A percentile compares a stretch with the other conserved stretches of the same genome.
phyloP scores from a whole-genome alignment of 1,140 invertebrate genomes.

The Bombus pyrosoma region DNA sequence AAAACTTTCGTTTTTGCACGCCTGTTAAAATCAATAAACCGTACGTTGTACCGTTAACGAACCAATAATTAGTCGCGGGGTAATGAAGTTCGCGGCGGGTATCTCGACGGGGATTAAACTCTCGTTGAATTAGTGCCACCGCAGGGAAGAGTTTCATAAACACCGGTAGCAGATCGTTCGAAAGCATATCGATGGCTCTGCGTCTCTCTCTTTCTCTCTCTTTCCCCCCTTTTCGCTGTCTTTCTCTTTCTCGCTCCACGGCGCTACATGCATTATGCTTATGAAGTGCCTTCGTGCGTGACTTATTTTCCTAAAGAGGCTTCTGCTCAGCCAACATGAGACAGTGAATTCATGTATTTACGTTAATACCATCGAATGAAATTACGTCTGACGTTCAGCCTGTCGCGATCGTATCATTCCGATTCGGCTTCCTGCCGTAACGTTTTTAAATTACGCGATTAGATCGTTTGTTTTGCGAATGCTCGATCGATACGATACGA shows the following conservation, averaged over 20 bases:
- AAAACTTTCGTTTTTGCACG: not conserved
- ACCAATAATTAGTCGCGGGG: constrained; percentile 68
- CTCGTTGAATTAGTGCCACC: constrained; percentile 33
- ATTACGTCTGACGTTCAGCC: constrained; percentile 9
- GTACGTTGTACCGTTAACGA: constrained; percentile 63
- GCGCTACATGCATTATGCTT: constrained; percentile 47
- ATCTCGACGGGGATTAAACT: constrained; percentile 38
- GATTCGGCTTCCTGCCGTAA: not conserved
- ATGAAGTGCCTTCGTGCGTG: constrained; percentile 46
- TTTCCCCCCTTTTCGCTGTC: too few relatives aligned
- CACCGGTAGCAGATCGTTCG: constrained; percentile 47
- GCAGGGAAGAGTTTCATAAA: constrained; percentile 34
- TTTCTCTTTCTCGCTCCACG: too few relatives aligned
- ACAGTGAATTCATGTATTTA: constrained; percentile 22
- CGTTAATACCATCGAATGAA: constrained; percentile 16
- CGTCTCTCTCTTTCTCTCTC: not conserved
- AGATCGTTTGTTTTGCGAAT: not conserved
- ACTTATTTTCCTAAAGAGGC: constrained; percentile 56
- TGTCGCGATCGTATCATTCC: not conserved
- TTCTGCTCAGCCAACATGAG: constrained; percentile 22
- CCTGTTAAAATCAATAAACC: constrained; percentile 70
- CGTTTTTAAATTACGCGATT: not conserved
- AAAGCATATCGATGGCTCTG: constrained; percentile 43
- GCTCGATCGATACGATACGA: not conserved
- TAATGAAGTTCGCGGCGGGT: constrained; percentile 45